These are phyloP conservation scores for Perdita meconis DNA, from an alignment of 2,888 invertebrate genomes.

Conservation along the genomic window DNA sequence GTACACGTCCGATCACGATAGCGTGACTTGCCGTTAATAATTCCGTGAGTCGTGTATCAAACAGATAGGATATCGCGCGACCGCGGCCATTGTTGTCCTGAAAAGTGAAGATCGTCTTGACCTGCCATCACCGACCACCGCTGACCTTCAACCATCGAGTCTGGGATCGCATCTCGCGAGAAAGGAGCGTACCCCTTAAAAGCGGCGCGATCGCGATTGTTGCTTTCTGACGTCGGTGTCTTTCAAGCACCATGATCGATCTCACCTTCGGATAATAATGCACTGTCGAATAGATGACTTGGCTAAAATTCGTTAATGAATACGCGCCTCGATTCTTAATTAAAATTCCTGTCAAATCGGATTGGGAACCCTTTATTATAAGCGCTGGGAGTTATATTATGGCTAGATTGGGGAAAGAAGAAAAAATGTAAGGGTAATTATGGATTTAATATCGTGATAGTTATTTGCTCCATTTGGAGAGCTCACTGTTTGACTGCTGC, in stretches of 20 bases:
- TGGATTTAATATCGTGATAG: no score
- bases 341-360: constrained; percentile 48
- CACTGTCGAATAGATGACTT: constrained; percentile 49
- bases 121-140: constrained; percentile 50
- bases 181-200: constrained; percentile 33
- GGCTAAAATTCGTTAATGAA: constrained; percentile 54
- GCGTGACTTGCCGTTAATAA: constrained; percentile 49
- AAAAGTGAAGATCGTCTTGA: constrained; percentile 59
- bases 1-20: constrained; percentile 56
- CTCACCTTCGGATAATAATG: constrained; percentile 45
- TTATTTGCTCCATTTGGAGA: no score
- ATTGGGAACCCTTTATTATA: neutral
- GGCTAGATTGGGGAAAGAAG: no score
- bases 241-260: constrained; percentile 43
- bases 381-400: neutral
- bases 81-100: constrained; percentile 69
- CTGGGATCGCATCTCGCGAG: neutral
- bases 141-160: constrained; percentile 55
- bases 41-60: constrained; percentile 43
- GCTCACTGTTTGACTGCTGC: no score
- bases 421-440: no score
- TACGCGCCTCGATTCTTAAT: constrained; percentile 49
- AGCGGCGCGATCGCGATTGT: constrained; percentile 41
- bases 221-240: constrained; percentile 29
- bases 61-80: constrained; percentile 66